Base-by-base conservation (phyloP, 2,113 vertebrate genomes). In the Peromyscus leucopus region DNA sequence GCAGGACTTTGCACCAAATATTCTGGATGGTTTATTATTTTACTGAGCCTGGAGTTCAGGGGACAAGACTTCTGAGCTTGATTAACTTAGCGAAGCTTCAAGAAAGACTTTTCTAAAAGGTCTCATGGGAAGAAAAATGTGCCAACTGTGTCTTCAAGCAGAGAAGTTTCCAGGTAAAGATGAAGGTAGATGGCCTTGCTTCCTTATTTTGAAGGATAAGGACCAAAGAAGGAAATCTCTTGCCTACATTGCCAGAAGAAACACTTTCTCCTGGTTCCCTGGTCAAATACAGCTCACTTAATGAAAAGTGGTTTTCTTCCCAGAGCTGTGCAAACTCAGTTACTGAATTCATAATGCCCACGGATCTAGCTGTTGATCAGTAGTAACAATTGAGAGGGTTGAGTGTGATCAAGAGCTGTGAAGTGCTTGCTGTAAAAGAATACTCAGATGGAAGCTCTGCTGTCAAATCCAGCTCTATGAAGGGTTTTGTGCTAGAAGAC, bases 1-100 rank as follows among this genome's bases (percentile, higher is more conserved):
- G 55, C 69, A 96, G 95, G 39, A 69, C 89, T 76, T 92, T n/a
- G 93, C 65, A 96, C 39, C 63, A 95, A 84, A 92, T 17, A 65
- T 4, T 89, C 88, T 83, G 33, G 51, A 90, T 94, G 12, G 90
- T 96, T 93, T 91, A 67, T 89, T 90, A 2, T 71, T 94, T 93
- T 71, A 42, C 79, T 1, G 26, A 89, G n/a, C n/a, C 83, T 19
- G 31, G 93, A 93, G 46, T 95, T 93, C 71, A 93, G 59, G 24
- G 36, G 7, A 93, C 57, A 71, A 71, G 51, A 86, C 11, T 94
- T 91, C 26, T 19, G 71, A 94, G 51, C 17, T 71, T 65, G 69
- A 95, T 80, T 94, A 90, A 92, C 31, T 24, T 83, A 28, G 36
- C 79, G 22, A 31, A 95, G 28, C 15, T 28, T 1, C 5, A 72